These are phyloP conservation scores for Gnathonemus echidnorhynchus DNA, from an alignment of 2,113 vertebrate species.

Conservation along the genomic window DNA sequence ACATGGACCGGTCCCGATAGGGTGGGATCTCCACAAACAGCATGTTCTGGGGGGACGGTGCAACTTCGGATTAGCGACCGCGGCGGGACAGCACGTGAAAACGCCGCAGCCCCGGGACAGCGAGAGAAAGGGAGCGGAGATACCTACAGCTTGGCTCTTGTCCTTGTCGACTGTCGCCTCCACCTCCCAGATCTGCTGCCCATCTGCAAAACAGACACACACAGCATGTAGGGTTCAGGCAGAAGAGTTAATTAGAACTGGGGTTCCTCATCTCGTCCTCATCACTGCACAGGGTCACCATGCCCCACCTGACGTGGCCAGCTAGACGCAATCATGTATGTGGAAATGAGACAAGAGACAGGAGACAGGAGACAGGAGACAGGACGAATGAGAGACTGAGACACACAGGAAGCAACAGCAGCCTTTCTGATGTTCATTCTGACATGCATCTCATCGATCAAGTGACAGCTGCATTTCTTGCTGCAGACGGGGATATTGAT, in stretches of 20 bases:
- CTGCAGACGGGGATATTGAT: background rate
- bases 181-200: constrained; percentile 95
- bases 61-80: background rate
- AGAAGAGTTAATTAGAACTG: background rate
- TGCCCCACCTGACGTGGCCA: background rate
- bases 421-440: background rate
- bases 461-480: background rate
- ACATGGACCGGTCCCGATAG: constrained; percentile 78
- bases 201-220: constrained; percentile 65
- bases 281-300: background rate
- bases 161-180: constrained; percentile 97
- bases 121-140: background rate
- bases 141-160: constrained; percentile 91
- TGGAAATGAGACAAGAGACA: background rate
- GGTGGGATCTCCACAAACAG: constrained; percentile 90
- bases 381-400: background rate
- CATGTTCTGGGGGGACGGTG: constrained; percentile 66
- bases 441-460: background rate
- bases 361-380: too few species aligned
- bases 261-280: background rate
- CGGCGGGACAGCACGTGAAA: background rate
- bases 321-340: background rate
- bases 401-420: background rate
- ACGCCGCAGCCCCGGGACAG: background rate
- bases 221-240: background rate